These are phyloP conservation scores for Rotaria socialis DNA, from an alignment of 2,888 invertebrate species.

Conservation along the genomic window DNA sequence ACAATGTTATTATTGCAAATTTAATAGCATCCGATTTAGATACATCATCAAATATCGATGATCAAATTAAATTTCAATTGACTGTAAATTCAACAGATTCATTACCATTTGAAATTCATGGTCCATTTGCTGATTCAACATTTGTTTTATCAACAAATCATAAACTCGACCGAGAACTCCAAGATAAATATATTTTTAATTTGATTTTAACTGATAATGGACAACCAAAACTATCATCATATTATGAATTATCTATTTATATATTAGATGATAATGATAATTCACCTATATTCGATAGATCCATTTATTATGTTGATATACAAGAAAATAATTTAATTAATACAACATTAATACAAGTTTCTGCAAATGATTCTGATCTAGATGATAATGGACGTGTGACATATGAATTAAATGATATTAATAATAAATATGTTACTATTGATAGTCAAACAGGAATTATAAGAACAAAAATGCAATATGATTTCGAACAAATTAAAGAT, in stretches of 20 bases:
- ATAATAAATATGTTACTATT: background rate
- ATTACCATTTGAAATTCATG: constrained; percentile 20
- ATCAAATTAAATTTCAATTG: background rate
- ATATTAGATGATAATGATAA: constrained; percentile 28
- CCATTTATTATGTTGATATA: constrained; percentile 33
- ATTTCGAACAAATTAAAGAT: background rate
- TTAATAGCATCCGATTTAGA: constrained; percentile 3
- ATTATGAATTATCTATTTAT: background rate
- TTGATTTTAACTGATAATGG: constrained; percentile 28
- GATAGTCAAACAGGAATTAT: constrained; percentile 12
- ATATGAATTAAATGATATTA: background rate
- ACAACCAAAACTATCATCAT: constrained; percentile 13
- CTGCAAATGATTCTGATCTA: constrained; percentile 4
- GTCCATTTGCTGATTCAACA: constrained; percentile 37
- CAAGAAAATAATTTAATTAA: constrained; percentile 24
- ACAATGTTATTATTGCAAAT: background rate
- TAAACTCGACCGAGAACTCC: constrained; percentile 1
- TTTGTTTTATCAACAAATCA: constrained; percentile 8
- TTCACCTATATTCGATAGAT: background rate
- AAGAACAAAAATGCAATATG: background rate
- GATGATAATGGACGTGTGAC: background rate
- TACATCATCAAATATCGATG: background rate
- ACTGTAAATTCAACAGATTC: background rate
- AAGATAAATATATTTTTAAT: background rate
- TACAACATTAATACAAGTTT: constrained; percentile 28